phyloP scores from a whole-genome alignment of 1,140 invertebrate species.

The Drosophila arizonae region DNA sequence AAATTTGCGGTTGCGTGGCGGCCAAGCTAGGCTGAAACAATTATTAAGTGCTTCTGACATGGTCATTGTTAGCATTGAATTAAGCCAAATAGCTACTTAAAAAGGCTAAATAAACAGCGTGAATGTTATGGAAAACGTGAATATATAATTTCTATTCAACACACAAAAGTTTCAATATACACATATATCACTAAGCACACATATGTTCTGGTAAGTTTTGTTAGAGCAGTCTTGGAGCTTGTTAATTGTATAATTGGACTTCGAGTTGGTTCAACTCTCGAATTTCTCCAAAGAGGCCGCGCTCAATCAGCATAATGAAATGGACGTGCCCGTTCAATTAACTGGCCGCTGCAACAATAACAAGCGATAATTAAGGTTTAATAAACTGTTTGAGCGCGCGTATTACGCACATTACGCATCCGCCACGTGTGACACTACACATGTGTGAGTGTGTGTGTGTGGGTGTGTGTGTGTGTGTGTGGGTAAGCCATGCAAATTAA shows the following conservation, averaged over 20 bases:
- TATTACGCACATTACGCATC: slow-evolving; percentile 73
- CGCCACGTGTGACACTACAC: slow-evolving; percentile 55
- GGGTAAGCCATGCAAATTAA: slow-evolving; percentile 65
- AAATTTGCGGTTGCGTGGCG: slow-evolving; percentile 47
- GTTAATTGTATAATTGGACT: neutral
- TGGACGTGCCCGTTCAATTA: slow-evolving; percentile 63
- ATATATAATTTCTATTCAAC: too few relatives aligned
- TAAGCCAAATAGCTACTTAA: neutral
- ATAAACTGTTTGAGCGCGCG: slow-evolving; percentile 63
- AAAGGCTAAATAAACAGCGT: too few relatives aligned
- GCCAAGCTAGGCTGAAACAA: slow-evolving; percentile 17
- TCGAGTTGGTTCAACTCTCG: slow-evolving; percentile 1
- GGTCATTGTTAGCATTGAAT: neutral
- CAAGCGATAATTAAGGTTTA: slow-evolving; percentile 75
- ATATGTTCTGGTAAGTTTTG: too few relatives aligned
- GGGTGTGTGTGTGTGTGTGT: neutral
- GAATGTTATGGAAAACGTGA: too few relatives aligned
- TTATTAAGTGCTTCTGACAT: slow-evolving; percentile 44
- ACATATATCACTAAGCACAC: too few relatives aligned
- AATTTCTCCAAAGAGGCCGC: slow-evolving; percentile 9
- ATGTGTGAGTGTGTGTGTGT: neutral
- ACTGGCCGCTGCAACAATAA: slow-evolving; percentile 60
- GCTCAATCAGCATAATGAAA: slow-evolving; percentile 72
- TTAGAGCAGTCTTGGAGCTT: too few relatives aligned
- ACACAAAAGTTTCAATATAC: too few relatives aligned